Base-by-base conservation (phyloP, 2,113 vertebrate species). In the Balaenoptera acutorostrata region DNA sequence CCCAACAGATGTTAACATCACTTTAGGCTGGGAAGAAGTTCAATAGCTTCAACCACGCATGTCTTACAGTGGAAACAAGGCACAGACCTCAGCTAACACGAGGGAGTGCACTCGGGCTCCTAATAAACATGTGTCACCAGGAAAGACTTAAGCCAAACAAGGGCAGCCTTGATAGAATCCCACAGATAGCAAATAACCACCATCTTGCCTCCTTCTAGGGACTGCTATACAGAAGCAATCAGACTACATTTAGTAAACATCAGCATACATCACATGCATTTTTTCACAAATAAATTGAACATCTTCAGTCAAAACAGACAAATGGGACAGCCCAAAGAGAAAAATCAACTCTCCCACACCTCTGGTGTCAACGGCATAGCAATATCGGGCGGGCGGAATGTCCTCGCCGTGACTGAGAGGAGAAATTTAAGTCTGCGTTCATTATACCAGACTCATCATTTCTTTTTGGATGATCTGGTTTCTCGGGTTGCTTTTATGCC, bases 281-380 rank as follows among this genome's bases (percentile, higher is more conserved):
- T 98, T 89, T 97, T 88, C 89, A 97, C 49, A 90, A 81, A 64
- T 81, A 90, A 80, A 86, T 46, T 72, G 3, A 89, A 44, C 33
- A 81, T 93, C 80, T 97, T 98, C 80, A 89, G 85, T 97, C 81
- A 96, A 97, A 98, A 96, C 11, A 78, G 77, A 0, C 6, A 83
- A 29, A 93, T 46, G 46, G 88, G 84, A 94, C 2, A 66, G 66
- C 88, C 90, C 94, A 21, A 93, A 80, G 77, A 82, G 77, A 78
- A 77, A 59, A 95, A 77, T 59, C 84, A 88, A 13, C 63, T 91
- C 90, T 84, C 61, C 21, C 57, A 44, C 46, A 39, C 64, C 61
- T 88, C 57, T 68, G 61, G 95, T 33, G 92, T 82, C 92, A 92
- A 41, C 0, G 0, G 66, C 89, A 88, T 39, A 88, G 68, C 36